Base-by-base conservation (phyloP, 2,797 vertebrate genomes). In the Parauchenoglanis punctatus region DNA sequence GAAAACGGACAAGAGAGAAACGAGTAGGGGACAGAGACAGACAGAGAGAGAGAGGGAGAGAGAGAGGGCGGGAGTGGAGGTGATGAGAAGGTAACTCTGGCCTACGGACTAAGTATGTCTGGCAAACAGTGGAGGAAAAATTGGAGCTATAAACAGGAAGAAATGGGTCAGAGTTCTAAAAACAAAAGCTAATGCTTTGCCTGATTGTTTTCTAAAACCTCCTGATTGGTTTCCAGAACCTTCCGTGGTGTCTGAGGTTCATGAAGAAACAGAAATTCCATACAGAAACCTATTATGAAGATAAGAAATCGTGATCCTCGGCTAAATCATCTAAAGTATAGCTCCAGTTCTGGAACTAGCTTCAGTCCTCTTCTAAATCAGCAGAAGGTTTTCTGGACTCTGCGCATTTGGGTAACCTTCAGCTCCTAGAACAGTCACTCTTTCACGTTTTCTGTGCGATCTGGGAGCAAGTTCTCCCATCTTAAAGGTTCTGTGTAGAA, bases 21-120 rank as follows among this genome's bases (percentile, higher is more conserved):
- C 7, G 76, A 28, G n/a, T 7, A 67, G 56, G 54, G 31, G 63
- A 52, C 31, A 75, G 68, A 78, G 35, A 68, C 49, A 61, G 46
- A 70, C 17, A 52, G 40, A 67, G 78, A 92, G 90, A 92, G 91
- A 85, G 89, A 49, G 7, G 44, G 23, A 85, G 56, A 67, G 52
- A 46, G 92, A 92, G 87, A 87, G 89, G 80, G 83, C 89, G 17
- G 20, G 58, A 59, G 17, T 11, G n/a, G 63, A 28, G 67, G 67
- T 35, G 67, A 35, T 68, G 67, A 7, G 31, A 35, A 68, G 67
- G 67, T 68, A 68, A 35, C 67, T 6, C 31, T 18, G 67, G 31
- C 31, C 67, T 68, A 68, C 67, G 35, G 35, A 68, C 31, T 68
- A 68, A 68, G 17, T 35, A 18, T 35, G 28, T 68, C 67, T 35